phyloP scores from a whole-genome alignment of 2,797 vertebrate species.

The Mus caroli region DNA sequence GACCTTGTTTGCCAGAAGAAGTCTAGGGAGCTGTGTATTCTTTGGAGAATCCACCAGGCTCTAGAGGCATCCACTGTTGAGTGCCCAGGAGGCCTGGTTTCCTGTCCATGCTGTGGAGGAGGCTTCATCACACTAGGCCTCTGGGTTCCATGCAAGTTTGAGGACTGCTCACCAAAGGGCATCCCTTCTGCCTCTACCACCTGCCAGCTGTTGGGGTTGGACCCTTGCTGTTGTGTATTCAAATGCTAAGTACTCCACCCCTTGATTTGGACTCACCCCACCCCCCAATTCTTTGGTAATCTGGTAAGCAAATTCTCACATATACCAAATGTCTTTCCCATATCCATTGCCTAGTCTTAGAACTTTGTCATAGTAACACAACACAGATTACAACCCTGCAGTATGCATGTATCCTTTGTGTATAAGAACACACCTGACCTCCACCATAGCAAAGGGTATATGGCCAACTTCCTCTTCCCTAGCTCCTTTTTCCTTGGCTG shows the following conservation, averaged over 20 bases:
- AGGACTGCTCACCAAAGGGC: background rate
- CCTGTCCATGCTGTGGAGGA: background rate
- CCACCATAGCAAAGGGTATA: too few relatives aligned
- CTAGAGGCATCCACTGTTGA: too few relatives aligned
- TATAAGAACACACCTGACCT: background rate
- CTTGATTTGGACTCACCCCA: background rate
- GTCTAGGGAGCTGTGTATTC: background rate
- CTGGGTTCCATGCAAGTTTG: too few relatives aligned
- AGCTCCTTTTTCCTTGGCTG: background rate
- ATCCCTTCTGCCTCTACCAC: background rate
- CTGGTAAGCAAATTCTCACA: background rate
- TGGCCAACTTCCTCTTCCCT: background rate
- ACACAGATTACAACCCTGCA: too few relatives aligned
- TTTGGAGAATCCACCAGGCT: background rate
- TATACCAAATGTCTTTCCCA: background rate
- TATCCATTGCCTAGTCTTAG: background rate
- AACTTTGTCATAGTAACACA: background rate
- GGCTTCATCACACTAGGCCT: background rate
- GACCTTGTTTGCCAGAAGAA: background rate
- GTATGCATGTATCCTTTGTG: too few relatives aligned
- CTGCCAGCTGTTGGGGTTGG: background rate
- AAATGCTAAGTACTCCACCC: background rate
- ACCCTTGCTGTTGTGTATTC: background rate
- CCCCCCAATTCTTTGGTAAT: background rate
- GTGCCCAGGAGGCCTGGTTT: too few relatives aligned